Evolutionary conservation across 2,797 vertebrate species (phyloP).

Genomic region (Macrochelys suwanniensis): DNA sequence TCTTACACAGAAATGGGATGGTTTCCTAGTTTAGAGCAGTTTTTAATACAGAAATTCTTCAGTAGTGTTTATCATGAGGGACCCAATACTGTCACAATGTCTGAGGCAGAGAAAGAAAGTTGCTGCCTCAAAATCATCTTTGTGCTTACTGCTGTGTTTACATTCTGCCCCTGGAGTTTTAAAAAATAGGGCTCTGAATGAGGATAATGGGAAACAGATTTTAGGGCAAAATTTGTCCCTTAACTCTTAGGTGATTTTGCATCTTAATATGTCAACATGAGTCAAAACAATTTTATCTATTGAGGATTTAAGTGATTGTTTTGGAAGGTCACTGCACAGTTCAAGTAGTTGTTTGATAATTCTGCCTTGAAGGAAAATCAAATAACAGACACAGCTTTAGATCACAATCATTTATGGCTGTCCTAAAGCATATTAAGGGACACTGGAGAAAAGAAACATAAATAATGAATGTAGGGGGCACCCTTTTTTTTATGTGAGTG

Average conservation of each 20-base stretch:
- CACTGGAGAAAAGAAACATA: background rate
- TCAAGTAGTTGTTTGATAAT: background rate
- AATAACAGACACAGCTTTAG: background rate
- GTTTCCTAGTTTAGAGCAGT: background rate
- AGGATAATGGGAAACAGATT: background rate
- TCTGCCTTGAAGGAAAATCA: background rate
- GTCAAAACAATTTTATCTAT: background rate
- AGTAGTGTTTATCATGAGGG: background rate
- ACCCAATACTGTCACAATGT: background rate
- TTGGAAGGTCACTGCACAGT: background rate
- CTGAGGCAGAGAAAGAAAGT: background rate
- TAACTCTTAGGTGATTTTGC: background rate
- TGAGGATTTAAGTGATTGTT: background rate
- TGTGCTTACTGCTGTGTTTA: background rate
- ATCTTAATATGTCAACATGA: background rate
- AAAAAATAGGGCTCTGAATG: background rate
- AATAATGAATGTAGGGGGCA: background rate
- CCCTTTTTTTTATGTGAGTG: background rate
- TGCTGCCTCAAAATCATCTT: background rate
- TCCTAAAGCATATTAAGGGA: background rate
- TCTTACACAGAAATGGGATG: background rate
- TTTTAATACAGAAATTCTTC: background rate
- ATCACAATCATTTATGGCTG: background rate
- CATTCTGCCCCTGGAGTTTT: background rate
- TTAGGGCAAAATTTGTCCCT: background rate